These are phyloP conservation scores for Allygus modestus DNA, from an alignment of 2,888 invertebrate species.

Conservation along the genomic window DNA sequence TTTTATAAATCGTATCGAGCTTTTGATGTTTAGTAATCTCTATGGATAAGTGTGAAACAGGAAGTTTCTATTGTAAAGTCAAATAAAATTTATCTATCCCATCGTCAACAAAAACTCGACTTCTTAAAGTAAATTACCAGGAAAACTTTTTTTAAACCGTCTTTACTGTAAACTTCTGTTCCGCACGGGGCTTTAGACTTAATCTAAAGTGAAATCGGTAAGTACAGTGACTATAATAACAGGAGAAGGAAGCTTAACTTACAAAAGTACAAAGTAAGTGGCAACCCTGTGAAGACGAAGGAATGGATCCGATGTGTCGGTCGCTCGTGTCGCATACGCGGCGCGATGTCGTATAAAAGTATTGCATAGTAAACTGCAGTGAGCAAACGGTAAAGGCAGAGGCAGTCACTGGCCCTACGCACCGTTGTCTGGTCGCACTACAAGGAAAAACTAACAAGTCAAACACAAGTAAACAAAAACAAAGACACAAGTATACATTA, in stretches of 20 bases:
- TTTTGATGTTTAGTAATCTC: neutral
- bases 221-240: slow-evolving; percentile 27
- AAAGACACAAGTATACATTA: no score
- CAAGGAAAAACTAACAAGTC: no score
- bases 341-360: slow-evolving; percentile 41
- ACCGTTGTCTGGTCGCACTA: slow-evolving; percentile 31
- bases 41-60: slow-evolving; percentile 6
- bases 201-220: slow-evolving; percentile 26
- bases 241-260: slow-evolving; percentile 34
- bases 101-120: no score
- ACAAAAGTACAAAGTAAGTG: slow-evolving; percentile 37
- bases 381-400: slow-evolving; percentile 56
- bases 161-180: neutral
- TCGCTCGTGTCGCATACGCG: neutral
- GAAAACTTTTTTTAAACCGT: neutral
- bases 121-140: neutral
- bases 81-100: no score
- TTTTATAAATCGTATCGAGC: neutral
- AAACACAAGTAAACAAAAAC: no score
- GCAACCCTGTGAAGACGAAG: slow-evolving; percentile 33
- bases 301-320: neutral
- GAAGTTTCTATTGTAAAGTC: neutral
- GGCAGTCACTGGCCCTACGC: slow-evolving; percentile 36
- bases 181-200: slow-evolving; percentile 5
- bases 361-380: slow-evolving; percentile 58